phyloP scores from a whole-genome alignment of 2,797 vertebrate genomes.

The Coracias cyanogaster region DNA sequence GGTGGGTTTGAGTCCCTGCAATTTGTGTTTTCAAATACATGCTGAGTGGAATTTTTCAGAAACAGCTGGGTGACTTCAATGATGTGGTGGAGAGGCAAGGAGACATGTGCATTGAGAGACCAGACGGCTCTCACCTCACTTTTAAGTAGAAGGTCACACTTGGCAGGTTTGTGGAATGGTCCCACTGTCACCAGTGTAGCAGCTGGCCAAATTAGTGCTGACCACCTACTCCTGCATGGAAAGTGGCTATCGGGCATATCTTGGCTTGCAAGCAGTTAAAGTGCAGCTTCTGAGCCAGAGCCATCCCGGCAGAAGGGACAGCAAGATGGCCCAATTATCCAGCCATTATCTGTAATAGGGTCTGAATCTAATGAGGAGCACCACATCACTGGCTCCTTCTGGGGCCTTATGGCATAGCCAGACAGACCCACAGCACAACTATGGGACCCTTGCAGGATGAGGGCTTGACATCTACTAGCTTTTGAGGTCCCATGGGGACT shows the following conservation, averaged over 20 bases:
- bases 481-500: neutral
- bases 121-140: neutral
- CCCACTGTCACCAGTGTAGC: neutral
- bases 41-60: constrained; percentile 2
- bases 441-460: neutral
- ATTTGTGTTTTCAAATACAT: neutral
- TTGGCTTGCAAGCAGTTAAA: neutral
- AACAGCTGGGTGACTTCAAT: neutral
- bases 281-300: neutral
- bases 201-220: neutral
- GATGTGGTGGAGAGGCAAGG: neutral
- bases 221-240: neutral
- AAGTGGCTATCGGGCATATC: neutral
- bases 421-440: neutral
- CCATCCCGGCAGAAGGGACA: neutral
- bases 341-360: neutral
- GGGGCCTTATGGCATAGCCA: neutral
- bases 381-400: neutral
- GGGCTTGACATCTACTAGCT: neutral
- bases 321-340: neutral
- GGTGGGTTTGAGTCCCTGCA: neutral
- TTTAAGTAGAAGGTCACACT: neutral
- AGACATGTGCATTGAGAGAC: neutral
- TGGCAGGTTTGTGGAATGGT: neutral
- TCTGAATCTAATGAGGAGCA: neutral